Base-by-base conservation (phyloP, 1,140 invertebrate genomes). In the Reticulitermes speratus region DNA sequence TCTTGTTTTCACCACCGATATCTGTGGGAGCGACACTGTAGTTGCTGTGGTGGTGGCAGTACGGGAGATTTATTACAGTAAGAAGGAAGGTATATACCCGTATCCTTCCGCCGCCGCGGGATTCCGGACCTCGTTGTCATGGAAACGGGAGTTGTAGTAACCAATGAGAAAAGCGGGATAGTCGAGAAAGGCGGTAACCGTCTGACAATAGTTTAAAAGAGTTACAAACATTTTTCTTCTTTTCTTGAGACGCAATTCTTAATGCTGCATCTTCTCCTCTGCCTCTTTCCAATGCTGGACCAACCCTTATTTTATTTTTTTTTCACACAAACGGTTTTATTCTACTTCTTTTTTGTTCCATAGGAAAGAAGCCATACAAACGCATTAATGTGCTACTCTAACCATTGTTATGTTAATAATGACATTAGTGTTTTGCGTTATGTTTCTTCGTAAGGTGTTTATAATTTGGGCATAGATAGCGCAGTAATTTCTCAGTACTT, bases 161-260 rank as follows among this genome's bases (percentile, higher is more conserved):
- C 84, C 84, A 84, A 84, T 84, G 44, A 45, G 48, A 84, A 55
- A 52, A 65, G 45, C n/a, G 59, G 84, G 45, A 84, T 84, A 65
- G 48, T 84, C 59, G 84, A 84, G 84, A 84, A 84, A 84, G 84
- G 84, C 84, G 84, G 84, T 84, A 84, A 84, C 84, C 84, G 84
- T 84, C 84, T 55, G 84, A 84, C 84, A 84, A 84, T 55, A 84
- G 84, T 84, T 84, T 84, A 84, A 84, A 84, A 84, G 84, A 38
- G 84, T 84, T 84, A 84, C 48, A 84, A 84, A 55, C 48, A 84
- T 84, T 19, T n/a, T 55, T 65, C 84, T 84, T 84, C 84, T 84
- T 84, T 45, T 84, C 48, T 84, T 84, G 16, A 38, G 84, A 30
- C 44, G 84, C 48, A 84, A 84, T 84, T 84, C 84, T 55, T 55